phyloP scores from a whole-genome alignment of 2,113 vertebrate genomes.

The Empidonax traillii region DNA sequence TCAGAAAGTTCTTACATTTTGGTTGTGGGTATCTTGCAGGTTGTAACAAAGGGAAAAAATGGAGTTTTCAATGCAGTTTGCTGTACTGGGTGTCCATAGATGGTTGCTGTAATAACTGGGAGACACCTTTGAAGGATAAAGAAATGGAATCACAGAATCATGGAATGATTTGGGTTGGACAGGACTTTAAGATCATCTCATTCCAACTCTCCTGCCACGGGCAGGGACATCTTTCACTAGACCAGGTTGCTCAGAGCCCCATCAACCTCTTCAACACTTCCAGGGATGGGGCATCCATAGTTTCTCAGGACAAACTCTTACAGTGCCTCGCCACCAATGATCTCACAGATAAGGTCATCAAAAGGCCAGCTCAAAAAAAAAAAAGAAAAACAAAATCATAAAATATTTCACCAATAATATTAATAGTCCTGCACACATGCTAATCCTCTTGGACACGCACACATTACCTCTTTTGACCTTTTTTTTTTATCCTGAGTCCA shows the following conservation, averaged over 20 bases:
- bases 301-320: background rate
- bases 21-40: background rate
- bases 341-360: background rate
- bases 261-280: background rate
- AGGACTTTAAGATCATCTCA: fast-evolving
- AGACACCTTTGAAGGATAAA: background rate
- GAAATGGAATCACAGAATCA: background rate
- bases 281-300: background rate
- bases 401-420: background rate
- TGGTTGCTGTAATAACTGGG: background rate
- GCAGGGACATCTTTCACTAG: background rate
- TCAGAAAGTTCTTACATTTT: background rate
- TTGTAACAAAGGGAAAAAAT: background rate
- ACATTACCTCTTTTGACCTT: background rate
- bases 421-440: background rate
- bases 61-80: background rate
- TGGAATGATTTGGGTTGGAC: background rate
- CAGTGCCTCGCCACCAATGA: background rate
- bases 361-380: background rate
- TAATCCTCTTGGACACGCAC: background rate
- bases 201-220: background rate
- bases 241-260: background rate
- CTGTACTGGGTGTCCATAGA: background rate
- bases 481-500: background rate
- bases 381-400: background rate